Evolutionary conservation across 2,113 vertebrate genomes (phyloP).

Genomic region (Fulmarus glacialis): DNA sequence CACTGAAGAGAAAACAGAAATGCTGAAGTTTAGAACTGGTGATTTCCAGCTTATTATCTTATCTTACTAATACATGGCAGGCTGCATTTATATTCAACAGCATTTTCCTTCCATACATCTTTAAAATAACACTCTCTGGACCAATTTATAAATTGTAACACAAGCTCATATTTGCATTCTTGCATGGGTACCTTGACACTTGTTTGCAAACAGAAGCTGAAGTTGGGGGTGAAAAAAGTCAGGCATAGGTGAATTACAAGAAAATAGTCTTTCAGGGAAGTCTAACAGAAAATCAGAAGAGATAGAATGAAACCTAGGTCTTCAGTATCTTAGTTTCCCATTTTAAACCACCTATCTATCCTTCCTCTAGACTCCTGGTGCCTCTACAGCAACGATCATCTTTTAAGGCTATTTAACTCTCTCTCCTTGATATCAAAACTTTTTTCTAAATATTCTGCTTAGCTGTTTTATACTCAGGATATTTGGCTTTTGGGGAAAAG

Average conservation of each 20-base stretch:
- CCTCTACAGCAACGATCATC: neutral
- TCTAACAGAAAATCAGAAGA: neutral
- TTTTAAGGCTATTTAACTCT: neutral
- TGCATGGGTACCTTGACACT: fast-evolving
- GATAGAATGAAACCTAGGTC: fast-evolving
- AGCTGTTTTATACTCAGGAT: neutral
- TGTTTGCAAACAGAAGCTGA: neutral
- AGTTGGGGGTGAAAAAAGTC: neutral
- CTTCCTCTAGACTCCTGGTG: neutral
- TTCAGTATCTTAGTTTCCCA: neutral
- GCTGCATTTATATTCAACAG: neutral
- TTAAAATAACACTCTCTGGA: neutral
- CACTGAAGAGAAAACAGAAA: neutral
- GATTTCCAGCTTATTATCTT: neutral
- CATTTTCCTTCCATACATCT: neutral
- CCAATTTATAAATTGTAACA: neutral
- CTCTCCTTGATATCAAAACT: neutral
- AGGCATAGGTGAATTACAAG: neutral
- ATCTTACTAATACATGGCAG: neutral
- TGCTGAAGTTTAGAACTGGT: neutral
- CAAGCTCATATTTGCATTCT: neutral
- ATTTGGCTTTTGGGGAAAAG: neutral
- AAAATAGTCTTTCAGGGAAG: neutral
- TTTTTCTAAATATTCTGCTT: neutral
- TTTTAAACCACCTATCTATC: neutral